Evolutionary conservation across 2,888 invertebrate genomes (phyloP), one percentile per base, ranked within the genome.

Genomic region (Scrobipalpa atriplicella): DNA sequence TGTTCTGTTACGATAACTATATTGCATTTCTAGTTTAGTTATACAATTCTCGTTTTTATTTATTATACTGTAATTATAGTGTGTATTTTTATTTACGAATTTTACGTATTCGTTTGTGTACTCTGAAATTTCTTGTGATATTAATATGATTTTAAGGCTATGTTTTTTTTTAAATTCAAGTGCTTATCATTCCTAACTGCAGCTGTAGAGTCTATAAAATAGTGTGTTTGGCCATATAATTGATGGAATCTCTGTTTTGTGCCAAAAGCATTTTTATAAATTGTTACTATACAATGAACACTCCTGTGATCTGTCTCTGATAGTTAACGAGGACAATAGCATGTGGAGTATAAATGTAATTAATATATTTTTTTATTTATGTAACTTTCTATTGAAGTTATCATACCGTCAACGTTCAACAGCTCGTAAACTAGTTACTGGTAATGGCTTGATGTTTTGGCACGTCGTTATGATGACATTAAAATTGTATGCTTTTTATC

Each of bases 11-110:
- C 79, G 78, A 85, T 84, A 84, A 84, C 78, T 86, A 82, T 87
- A 82, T 87, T 91, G 92, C 92, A 92, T 92, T 92, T 91, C 84
- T 92, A 92, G 90, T 83, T 84, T 89, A 90, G 88, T 87, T 89
- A 83, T 89, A 89, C 85, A 84, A 82, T 84, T 87, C 83, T 85
- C 82, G 87, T 89, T 88, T 90, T 87, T 90, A 88, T 90, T 91
- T 89, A 90, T 87, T 86, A 82, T 86, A 86, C 83, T 83, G 84
- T 87, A 84, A 86, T 86, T 85, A 84, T 89, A 85, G 86, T 81
- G 85, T 89, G 85, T 90, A 90, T 88, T 84, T 86, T 87, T 87
- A 83, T 89, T 86, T 85, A 89, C 79, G 84, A 81, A 81, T 84
- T 89, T 87, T 87, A 86, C 79, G 76, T 85, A 82, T 86, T 84